Evolutionary conservation across 2,797 vertebrate genomes (phyloP).

Genomic region (Xerus rutilus): DNA sequence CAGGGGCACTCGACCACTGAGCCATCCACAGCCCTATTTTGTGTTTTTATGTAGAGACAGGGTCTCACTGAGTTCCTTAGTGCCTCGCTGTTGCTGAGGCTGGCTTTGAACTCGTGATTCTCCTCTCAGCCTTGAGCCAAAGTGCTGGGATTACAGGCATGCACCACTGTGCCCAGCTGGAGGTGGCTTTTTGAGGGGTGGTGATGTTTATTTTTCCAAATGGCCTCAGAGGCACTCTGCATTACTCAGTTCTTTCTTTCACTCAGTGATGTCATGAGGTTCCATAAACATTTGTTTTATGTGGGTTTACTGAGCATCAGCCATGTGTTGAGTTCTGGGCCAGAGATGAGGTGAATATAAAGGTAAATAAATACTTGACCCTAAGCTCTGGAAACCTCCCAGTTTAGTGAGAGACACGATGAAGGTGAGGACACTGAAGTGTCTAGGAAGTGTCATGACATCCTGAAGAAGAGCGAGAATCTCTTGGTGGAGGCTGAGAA

Average conservation of each 20-base stretch:
- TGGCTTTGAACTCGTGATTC: too few species aligned
- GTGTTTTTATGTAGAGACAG: too few species aligned
- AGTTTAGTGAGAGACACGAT: neutral
- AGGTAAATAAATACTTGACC: neutral
- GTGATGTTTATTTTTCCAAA: conserved; percentile 47
- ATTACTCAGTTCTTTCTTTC: neutral
- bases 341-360: neutral
- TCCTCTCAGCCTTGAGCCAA: too few species aligned
- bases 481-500: neutral
- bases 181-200: neutral
- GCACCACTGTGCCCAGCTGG: neutral
- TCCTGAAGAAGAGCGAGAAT: neutral
- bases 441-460: neutral
- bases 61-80: too few species aligned
- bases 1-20: too few species aligned
- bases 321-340: neutral
- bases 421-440: neutral
- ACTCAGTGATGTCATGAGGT: neutral
- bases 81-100: too few species aligned
- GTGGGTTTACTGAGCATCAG: neutral
- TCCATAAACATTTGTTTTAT: conserved; percentile 44
- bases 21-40: too few species aligned
- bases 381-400: neutral
- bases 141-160: too few species aligned
- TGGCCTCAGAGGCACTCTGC: conserved; percentile 4